Percentiles rank a stretch among this genome's conserved stretches.
These are phyloP conservation scores for Notothenia rossii DNA, from an alignment of 2,113 vertebrate species.

Conservation along the genomic window DNA sequence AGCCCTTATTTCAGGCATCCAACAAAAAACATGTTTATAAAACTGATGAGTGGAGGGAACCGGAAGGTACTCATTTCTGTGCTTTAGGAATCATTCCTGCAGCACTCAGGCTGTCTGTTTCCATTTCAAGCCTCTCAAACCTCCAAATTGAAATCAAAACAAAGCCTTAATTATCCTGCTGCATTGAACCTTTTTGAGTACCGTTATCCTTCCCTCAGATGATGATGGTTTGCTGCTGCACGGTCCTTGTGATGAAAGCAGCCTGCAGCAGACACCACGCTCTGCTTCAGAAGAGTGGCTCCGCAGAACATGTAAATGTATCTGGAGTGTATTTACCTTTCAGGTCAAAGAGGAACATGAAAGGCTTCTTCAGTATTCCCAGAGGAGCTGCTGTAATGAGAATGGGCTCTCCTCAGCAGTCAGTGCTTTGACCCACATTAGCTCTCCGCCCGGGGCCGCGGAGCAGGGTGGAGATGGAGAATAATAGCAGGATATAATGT, in stretches of 20 bases:
- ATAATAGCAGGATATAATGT: slow-evolving; percentile 56
- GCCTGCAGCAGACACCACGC: slow-evolving; percentile 21
- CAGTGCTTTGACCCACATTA: slow-evolving; percentile 74
- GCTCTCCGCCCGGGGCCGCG: slow-evolving; percentile 31
- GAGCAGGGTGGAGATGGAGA: slow-evolving; percentile 50
- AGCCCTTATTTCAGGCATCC: too few relatives aligned
- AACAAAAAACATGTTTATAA: too few relatives aligned
- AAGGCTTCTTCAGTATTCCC: slow-evolving; percentile 51
- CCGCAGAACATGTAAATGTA: slow-evolving; percentile 55
- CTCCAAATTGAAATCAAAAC: background rate
- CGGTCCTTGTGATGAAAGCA: slow-evolving; percentile 26
- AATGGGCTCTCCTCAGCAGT: slow-evolving; percentile 54
- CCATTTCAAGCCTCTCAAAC: background rate
- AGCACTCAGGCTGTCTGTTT: too few relatives aligned
- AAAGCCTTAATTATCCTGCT: background rate
- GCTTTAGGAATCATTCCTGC: too few relatives aligned
- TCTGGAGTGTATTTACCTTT: slow-evolving; percentile 67
- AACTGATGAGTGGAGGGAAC: too few relatives aligned
- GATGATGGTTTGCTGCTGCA: slow-evolving; percentile 5
- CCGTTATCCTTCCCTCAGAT: slow-evolving; percentile 1
- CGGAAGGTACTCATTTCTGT: too few relatives aligned
- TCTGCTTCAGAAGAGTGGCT: slow-evolving; percentile 30
- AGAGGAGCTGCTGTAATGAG: slow-evolving; percentile 59
- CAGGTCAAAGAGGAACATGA: slow-evolving; percentile 70
- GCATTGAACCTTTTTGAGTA: background rate